Evolutionary conservation across 2,797 vertebrate species (phyloP).

Genomic region (Pteronotus mesoamericanus): DNA sequence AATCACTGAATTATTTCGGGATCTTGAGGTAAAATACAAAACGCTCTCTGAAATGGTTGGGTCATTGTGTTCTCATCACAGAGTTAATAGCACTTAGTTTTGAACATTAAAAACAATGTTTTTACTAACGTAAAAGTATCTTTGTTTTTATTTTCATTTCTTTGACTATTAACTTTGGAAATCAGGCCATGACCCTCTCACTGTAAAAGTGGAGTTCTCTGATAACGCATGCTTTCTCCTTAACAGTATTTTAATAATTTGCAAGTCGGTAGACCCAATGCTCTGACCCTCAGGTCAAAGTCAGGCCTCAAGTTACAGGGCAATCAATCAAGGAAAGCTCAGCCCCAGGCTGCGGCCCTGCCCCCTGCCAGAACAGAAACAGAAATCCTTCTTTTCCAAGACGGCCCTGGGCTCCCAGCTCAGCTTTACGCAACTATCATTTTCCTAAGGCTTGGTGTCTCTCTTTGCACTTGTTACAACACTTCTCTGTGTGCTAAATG

Average conservation of each 20-base stretch:
- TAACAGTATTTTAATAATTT: slow-evolving; percentile 61
- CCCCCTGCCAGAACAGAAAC: slow-evolving; percentile 13
- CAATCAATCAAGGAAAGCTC: slow-evolving; percentile 56
- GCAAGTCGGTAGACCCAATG: slow-evolving; percentile 47
- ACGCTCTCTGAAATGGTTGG: background rate
- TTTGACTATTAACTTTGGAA: slow-evolving; percentile 34
- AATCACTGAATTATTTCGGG: background rate
- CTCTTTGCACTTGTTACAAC: background rate
- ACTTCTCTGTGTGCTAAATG: background rate
- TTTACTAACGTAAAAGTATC: background rate
- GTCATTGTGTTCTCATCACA: background rate
- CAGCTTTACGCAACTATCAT: background rate
- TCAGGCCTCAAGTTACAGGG: slow-evolving; percentile 65
- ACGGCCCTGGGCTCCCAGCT: background rate
- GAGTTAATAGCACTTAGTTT: background rate
- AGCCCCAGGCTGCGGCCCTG: background rate
- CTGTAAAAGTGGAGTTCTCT: background rate
- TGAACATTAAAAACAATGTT: background rate
- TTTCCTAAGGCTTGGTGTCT: background rate
- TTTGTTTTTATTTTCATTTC: background rate
- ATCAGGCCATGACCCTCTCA: background rate
- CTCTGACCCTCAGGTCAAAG: slow-evolving; percentile 55
- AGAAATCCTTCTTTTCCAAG: slow-evolving; percentile 42
- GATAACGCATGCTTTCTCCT: slow-evolving; percentile 10
- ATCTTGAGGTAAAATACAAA: background rate